Base-by-base conservation (phyloP, 2,113 vertebrate genomes). In the Strix uralensis region DNA sequence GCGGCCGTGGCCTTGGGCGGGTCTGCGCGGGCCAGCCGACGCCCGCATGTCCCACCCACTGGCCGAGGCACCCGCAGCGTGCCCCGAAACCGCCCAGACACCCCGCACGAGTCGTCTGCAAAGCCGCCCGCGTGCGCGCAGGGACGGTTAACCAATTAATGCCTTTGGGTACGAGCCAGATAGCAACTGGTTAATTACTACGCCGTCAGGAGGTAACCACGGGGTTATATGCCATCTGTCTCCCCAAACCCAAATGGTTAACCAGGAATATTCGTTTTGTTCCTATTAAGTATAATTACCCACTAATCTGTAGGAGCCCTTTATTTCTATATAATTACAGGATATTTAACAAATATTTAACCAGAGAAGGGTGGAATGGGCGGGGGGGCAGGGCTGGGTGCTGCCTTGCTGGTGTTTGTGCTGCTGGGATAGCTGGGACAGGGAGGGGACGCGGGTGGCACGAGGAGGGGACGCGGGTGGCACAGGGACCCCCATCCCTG, bases 241-340 rank as follows among this genome's bases (percentile, higher is more conserved):
- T 97, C 95, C 95, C 96, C 94, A 94, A 95, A 95, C 96, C 88
- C 71, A 91, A 98, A 95, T 15, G 96, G 97, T 97, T 97, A 98
- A 97, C 96, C 97, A 96, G 97, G 97, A 98, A 97, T 95, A 95
- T 97, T 97, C 97, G 98, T 98, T 98, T 97, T 97, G 96, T 95
- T 98, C 97, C 98, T 97, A 98, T 98, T 98, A 98, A 96, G 86
- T 81, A 49, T 97, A 98, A 98, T 98, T 98, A 97, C 96, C 96
- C 96, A 72, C 94, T 90, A 92, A 95, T 97, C 96, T 94, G 96
- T 80, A 61, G 96, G 92, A 98, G 97, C 92, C 97, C 96, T 92
- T 98, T 96, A 97, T 98, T 98, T 96, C 97, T 93, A 52, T 92
- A 19, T 98, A 98, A 98, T 98, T 98, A 97, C 92, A 96, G 94